Evolutionary conservation across 2,797 vertebrate genomes (phyloP).

Genomic region (Pterois miles): DNA sequence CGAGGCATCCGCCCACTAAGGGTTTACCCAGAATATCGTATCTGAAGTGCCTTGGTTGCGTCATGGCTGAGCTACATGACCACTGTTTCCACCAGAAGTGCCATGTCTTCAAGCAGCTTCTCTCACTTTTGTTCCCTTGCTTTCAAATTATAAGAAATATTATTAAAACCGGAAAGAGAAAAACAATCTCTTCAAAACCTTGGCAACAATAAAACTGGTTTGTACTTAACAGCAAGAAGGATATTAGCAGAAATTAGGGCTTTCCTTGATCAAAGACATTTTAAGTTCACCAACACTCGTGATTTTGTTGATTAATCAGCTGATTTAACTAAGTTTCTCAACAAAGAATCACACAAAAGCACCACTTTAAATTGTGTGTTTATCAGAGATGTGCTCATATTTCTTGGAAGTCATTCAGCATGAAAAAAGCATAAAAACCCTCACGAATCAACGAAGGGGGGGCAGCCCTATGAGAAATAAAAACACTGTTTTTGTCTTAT

Average conservation of each 20-base stretch:
- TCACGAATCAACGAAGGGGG: no score
- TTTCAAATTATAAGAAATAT: neutral
- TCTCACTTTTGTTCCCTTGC: neutral
- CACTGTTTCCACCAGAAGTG: neutral
- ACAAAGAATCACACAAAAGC: no score
- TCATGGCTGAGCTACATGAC: neutral
- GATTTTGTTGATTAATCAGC: no score
- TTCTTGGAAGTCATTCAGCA: no score
- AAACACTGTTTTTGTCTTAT: no score
- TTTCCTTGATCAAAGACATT: no score
- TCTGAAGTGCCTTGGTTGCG: neutral
- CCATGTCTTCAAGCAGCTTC: neutral
- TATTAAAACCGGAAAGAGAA: neutral
- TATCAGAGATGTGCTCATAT: no score
- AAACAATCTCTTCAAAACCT: neutral
- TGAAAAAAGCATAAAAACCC: neutral
- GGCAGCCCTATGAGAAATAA: neutral
- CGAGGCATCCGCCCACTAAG: slow-evolving; percentile 57
- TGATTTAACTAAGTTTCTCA: no score
- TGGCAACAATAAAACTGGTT: neutral
- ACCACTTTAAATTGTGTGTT: no score
- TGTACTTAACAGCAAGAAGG: neutral
- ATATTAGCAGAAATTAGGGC: neutral
- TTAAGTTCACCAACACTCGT: no score
- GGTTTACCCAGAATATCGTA: slow-evolving; percentile 41